Base-by-base conservation (phyloP, 1,140 invertebrate genomes). In the Bilobella aurantiaca region DNA sequence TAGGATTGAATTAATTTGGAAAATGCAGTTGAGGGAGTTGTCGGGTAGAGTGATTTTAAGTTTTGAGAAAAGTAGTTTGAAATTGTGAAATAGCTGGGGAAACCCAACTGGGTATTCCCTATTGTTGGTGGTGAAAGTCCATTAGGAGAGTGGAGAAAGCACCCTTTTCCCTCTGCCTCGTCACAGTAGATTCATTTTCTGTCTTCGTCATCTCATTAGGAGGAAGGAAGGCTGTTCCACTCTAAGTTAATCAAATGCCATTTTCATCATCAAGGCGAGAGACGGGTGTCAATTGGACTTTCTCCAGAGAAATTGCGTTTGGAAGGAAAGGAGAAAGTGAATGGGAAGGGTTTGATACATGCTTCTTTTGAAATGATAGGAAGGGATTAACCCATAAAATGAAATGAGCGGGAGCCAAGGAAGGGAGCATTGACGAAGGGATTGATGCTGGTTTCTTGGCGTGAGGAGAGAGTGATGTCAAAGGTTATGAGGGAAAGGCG, bases 321-420 rank as follows among this genome's bases (percentile, higher is more conserved):
- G 8, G 18, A 42, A 18, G 34, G 34, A 42, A 42, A 42, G 25
- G 49, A 53, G 25, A 5, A 12, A 5, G 12, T 53, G 12, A 5
- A 14, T 23, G 49, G 21, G 5, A 23, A 8, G 25, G 49, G 49
- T 8, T 23, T 8, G 49, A 53, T 53, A 14, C 49, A 42, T 53
- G 8, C 23, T 23, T 53, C 49, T 53, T 53, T 53, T 3, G 12
- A 53, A 42, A 42, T 42, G 49, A 53, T 14, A 53, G 8, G 23
- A 53, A 53, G 49, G 49, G 49, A 53, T 53, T 53, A 53, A 53
- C 49, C 49, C 49, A 53, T 53, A 53, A 53, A 53, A 53, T 12
- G 25, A 53, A 53, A 53, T 53, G 49, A 53, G 49, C 5, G 3
- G 12, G 12, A 53, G 12, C 21, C 49, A 42, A 14, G 12, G 49